Conservation (phyloP, 1,140 invertebrate species). For the Diorhabda elongata region DNA sequence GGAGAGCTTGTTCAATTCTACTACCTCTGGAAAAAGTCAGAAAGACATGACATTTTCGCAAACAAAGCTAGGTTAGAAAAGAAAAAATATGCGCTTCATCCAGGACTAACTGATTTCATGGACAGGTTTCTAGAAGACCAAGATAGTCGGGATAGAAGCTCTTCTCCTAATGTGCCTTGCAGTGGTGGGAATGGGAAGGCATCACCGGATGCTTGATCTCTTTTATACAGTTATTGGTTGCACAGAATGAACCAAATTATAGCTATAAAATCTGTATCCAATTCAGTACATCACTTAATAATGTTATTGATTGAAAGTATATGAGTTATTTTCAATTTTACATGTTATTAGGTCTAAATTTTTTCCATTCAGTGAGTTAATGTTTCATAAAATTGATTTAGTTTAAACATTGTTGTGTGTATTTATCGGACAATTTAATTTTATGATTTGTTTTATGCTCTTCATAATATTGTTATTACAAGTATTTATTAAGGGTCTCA, state of each 20-base stretch:
- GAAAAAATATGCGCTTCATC: conserved; percentile 82
- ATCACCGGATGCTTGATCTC: conserved; percentile 28
- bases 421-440: too few relatives aligned
- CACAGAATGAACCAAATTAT: conserved; percentile 5
- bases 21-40: conserved; percentile 98
- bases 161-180: conserved; percentile 46
- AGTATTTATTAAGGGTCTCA: too few relatives aligned
- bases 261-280: too few relatives aligned
- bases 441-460: too few relatives aligned
- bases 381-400: too few relatives aligned
- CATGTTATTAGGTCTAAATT: too few relatives aligned
- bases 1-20: conserved; percentile 97
- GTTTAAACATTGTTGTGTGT: too few relatives aligned
- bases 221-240: conserved; percentile 22
- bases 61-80: conserved; percentile 80
- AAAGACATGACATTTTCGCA: conserved; percentile 89
- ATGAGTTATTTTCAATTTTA: too few relatives aligned
- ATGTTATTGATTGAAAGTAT: too few relatives aligned
- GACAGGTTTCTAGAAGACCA: conserved; percentile 81
- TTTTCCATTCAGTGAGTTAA: too few relatives aligned
- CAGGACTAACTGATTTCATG: conserved; percentile 83
- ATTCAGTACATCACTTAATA: too few relatives aligned
- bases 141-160: conserved; percentile 54
- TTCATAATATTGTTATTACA: too few relatives aligned
- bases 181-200: conserved; percentile 25